Evolutionary conservation across 2,888 invertebrate genomes (phyloP).

Genomic region (Lamellibrachia columna): DNA sequence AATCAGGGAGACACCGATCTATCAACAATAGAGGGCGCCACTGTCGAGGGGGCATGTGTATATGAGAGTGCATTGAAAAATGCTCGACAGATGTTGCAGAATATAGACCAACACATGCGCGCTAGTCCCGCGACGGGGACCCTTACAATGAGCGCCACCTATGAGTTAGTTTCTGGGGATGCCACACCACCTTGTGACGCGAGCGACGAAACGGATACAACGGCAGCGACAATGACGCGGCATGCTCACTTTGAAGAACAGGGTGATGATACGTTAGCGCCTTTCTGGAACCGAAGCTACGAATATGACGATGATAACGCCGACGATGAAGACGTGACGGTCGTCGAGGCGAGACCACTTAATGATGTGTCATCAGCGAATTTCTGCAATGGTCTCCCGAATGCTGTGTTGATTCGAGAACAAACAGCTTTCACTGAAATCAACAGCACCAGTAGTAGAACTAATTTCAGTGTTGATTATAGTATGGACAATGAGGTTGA

Average conservation of each 20-base stretch:
- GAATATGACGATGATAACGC: background rate
- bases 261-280: conserved; percentile 24
- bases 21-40: background rate
- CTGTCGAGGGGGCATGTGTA: background rate
- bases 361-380: conserved; percentile 39
- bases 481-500: conserved; percentile 18
- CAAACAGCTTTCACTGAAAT: background rate
- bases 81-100: background rate
- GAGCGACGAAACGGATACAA: background rate
- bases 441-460: background rate
- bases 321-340: conserved; percentile 24
- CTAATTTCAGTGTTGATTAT: background rate
- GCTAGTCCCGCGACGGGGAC: background rate
- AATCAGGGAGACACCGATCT: no score
- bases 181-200: background rate
- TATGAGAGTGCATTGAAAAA: conserved; percentile 6
- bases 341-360: conserved; percentile 36
- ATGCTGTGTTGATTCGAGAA: background rate
- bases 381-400: conserved; percentile 32
- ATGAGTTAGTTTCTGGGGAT: background rate
- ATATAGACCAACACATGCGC: background rate
- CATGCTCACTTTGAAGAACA: background rate
- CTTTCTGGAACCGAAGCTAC: conserved; percentile 21
- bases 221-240: background rate
- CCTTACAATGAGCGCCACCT: background rate